These are phyloP conservation scores for Drosophila hydei DNA, from an alignment of 1,140 invertebrate genomes.

Conservation along the genomic window DNA sequence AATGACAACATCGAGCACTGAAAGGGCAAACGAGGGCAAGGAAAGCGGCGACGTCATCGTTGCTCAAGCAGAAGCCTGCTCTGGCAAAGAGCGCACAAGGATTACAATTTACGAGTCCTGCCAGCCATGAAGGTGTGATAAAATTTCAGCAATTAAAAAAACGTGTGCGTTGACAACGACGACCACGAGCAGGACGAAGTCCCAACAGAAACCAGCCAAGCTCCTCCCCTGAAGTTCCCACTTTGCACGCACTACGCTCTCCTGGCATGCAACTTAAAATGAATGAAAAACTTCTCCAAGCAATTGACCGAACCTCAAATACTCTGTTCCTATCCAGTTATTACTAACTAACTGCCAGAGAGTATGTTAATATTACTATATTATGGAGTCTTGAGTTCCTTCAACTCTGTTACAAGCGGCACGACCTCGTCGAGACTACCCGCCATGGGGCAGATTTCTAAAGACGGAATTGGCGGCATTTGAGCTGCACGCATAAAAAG, in stretches of 20 bases:
- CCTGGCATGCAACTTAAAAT: conserved; percentile 71
- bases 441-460: neutral
- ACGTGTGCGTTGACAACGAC: conserved; percentile 79
- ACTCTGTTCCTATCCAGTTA: conserved; percentile 40
- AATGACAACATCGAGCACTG: conserved; percentile 73
- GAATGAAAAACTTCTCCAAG: conserved; percentile 32
- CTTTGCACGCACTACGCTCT: conserved; percentile 21
- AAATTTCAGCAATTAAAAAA: conserved; percentile 83
- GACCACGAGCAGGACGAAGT: conserved; percentile 37
- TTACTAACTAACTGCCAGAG: neutral
- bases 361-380: too few species aligned
- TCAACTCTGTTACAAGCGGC: neutral
- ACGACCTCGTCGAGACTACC: neutral
- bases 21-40: conserved; percentile 47
- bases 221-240: neutral
- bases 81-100: conserved; percentile 53
- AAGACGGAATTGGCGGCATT: conserved; percentile 43
- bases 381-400: neutral
- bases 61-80: conserved; percentile 18
- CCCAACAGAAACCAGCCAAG: neutral
- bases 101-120: conserved; percentile 83
- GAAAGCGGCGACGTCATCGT: conserved; percentile 43
- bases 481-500: conserved; percentile 61
- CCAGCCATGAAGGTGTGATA: conserved; percentile 82
- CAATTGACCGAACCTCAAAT: conserved; percentile 23